Evolutionary conservation across 2,888 invertebrate species (phyloP).

Genomic region (Euzetes globulus): DNA sequence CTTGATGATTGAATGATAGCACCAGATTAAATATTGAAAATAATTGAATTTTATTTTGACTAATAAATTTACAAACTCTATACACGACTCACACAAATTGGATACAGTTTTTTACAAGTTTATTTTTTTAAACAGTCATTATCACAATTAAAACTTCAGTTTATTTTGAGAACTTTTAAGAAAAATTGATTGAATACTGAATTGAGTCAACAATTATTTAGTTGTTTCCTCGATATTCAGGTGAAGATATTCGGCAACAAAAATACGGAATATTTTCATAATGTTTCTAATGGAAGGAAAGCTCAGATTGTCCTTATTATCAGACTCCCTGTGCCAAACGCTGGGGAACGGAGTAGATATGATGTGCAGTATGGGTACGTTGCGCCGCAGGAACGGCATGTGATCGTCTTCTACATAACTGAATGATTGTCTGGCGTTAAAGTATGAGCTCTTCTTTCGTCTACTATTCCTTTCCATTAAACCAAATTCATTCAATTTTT

Average conservation of each 20-base stretch:
- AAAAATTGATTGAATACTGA: no score
- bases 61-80: neutral
- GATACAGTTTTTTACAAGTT: neutral
- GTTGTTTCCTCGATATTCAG: neutral
- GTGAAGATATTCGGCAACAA: conserved; percentile 71
- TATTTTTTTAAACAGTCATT: neutral
- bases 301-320: conserved; percentile 53
- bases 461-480: conserved; percentile 39
- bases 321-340: conserved; percentile 79
- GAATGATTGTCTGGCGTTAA: conserved; percentile 50
- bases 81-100: neutral
- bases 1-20: no score
- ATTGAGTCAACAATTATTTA: neutral
- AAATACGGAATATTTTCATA: conserved; percentile 78
- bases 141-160: neutral
- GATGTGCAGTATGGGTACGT: conserved; percentile 81
- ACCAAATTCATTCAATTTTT: conserved; percentile 43
- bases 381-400: conserved; percentile 60
- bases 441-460: conserved; percentile 42
- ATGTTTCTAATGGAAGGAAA: conserved; percentile 73
- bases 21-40: neutral
- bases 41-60: neutral
- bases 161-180: neutral
- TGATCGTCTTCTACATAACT: conserved; percentile 86
- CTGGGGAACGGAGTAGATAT: conserved; percentile 83